A percentile compares a stretch with the other conserved stretches of the same genome.
Evolutionary conservation across 2,797 vertebrate species (phyloP).

Genomic region (Iguana delicatissima): DNA sequence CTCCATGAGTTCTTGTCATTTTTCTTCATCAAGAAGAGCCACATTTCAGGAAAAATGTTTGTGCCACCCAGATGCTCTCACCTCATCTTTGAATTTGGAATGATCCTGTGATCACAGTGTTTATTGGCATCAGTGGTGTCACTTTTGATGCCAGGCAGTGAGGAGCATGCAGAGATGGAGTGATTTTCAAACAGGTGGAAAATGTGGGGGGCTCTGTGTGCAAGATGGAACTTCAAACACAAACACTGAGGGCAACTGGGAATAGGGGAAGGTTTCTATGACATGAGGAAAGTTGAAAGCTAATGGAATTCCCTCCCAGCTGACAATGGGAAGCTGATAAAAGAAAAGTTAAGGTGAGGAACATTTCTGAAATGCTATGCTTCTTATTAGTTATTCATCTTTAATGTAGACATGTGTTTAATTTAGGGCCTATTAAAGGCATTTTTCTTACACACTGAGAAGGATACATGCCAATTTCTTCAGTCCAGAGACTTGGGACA

Average conservation of each 20-base stretch:
- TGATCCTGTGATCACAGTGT: slow-evolving; percentile 29
- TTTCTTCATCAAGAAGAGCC: slow-evolving; percentile 48
- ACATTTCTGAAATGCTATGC: background rate
- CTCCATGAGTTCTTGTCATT: background rate
- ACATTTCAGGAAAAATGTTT: background rate
- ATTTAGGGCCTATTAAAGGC: background rate
- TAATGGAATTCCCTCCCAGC: background rate
- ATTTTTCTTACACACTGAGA: background rate
- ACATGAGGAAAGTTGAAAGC: slow-evolving; percentile 17
- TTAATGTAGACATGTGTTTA: background rate
- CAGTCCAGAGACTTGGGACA: background rate
- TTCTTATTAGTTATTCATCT: background rate
- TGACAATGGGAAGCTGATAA: background rate
- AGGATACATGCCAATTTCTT: background rate
- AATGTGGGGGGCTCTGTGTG: background rate
- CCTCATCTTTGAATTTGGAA: slow-evolving; percentile 26
- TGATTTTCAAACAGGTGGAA: background rate
- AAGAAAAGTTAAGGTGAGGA: background rate
- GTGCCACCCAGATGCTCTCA: slow-evolving; percentile 21
- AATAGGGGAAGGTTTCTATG: background rate
- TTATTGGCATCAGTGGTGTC: background rate
- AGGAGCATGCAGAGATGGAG: background rate
- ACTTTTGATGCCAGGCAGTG: slow-evolving; percentile 19
- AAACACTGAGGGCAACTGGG: slow-evolving; percentile 21
- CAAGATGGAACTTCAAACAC: slow-evolving; percentile 9